These are phyloP conservation scores for Mermis nigrescens DNA, from an alignment of 2,888 invertebrate species.

Conservation along the genomic window DNA sequence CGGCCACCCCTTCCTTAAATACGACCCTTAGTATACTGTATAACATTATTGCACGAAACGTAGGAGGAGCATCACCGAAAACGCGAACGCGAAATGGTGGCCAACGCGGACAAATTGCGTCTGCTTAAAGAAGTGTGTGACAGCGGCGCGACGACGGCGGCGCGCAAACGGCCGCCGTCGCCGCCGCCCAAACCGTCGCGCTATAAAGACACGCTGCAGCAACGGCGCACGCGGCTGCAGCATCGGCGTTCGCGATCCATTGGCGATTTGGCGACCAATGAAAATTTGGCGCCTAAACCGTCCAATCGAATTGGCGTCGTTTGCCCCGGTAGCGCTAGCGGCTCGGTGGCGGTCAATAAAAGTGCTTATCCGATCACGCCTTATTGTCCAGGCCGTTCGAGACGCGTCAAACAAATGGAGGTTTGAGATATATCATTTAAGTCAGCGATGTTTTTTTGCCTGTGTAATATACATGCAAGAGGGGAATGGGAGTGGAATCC, in stretches of 20 bases:
- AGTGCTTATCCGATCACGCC: background rate
- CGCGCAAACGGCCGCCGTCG: background rate
- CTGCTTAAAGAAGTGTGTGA: background rate
- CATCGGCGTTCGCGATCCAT: background rate
- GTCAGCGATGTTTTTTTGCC: no score
- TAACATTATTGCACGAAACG: no score
- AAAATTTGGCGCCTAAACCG: background rate
- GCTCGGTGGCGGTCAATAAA: no score
- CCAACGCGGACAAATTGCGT: background rate
- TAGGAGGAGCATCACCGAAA: background rate
- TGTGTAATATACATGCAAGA: no score
- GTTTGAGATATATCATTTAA: no score
- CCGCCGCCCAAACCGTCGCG: background rate
- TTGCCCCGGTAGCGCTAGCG: no score
- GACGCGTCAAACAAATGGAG: no score
- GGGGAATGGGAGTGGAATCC: no score
- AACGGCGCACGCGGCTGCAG: background rate
- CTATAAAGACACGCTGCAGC: background rate
- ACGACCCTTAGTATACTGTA: no score
- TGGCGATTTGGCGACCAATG: background rate
- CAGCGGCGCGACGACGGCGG: background rate
- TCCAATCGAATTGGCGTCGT: no score
- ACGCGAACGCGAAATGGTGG: background rate
- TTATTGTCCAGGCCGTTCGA: background rate
- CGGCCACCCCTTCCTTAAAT: no score